Evolutionary conservation across 1,140 invertebrate species (phyloP).

Genomic region (Tenebrio molitor): DNA sequence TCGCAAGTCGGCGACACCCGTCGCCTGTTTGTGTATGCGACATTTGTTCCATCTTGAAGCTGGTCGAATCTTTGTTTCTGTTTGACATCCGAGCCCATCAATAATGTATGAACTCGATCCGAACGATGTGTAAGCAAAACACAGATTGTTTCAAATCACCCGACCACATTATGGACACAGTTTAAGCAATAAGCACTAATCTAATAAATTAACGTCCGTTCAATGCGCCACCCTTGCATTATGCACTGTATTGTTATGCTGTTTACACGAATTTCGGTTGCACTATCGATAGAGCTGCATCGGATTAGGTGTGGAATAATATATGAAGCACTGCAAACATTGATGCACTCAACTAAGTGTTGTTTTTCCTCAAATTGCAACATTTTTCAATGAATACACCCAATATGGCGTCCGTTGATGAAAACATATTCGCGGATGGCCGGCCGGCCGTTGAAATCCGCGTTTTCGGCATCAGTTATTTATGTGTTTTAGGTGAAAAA

Average conservation of each 20-base stretch:
- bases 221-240: background rate
- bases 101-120: conserved; percentile 47
- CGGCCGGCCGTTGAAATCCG: too few species aligned
- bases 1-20: background rate
- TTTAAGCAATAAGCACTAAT: conserved; percentile 8
- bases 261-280: conserved; percentile 2
- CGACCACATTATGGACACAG: background rate
- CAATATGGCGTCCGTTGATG: too few species aligned
- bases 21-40: conserved; percentile 39
- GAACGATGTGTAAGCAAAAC: conserved; percentile 49
- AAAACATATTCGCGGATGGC: too few species aligned
- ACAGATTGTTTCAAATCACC: conserved; percentile 50
- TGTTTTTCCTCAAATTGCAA: too few species aligned
- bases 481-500: conserved; percentile 16
- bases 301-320: background rate
- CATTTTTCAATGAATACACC: too few species aligned
- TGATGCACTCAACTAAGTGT: too few species aligned
- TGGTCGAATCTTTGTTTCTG: conserved; percentile 8
- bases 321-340: background rate
- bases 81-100: conserved; percentile 44
- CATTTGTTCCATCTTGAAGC: conserved; percentile 46
- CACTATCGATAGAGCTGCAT: background rate
- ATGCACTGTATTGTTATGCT: background rate
- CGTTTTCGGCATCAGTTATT: conserved; percentile 12
- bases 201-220: conserved; percentile 13